These are phyloP conservation scores for Molossus alvarezi DNA, from an alignment of 2,797 vertebrate species.

Conservation along the genomic window DNA sequence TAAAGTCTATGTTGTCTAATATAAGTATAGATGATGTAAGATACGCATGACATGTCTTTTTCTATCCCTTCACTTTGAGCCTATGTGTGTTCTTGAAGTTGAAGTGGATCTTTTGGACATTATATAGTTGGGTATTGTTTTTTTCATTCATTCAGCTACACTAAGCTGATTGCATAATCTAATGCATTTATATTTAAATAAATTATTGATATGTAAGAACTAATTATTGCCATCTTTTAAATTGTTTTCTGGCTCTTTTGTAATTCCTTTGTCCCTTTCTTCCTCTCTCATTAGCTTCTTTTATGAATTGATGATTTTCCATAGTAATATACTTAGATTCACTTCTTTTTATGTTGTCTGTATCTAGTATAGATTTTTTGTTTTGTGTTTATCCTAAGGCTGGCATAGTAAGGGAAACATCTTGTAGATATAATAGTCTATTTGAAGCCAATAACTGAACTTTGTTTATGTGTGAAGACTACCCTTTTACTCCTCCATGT, in stretches of 20 bases:
- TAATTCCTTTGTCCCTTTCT: neutral
- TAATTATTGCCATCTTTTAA: neutral
- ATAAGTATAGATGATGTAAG: neutral
- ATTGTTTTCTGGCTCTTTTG: neutral
- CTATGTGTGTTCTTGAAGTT: neutral
- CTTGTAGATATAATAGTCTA: neutral
- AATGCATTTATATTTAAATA: slow-evolving; percentile 10
- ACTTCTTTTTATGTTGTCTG: slow-evolving; percentile 1
- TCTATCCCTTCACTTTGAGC: neutral
- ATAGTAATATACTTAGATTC: neutral
- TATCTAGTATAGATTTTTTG: slow-evolving; percentile 4
- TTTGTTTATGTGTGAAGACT: neutral
- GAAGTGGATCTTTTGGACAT: neutral
- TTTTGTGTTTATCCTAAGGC: neutral
- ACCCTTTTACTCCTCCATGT: neutral
- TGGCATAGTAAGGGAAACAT: neutral
- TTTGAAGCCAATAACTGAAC: slow-evolving; percentile 10
- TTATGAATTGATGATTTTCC: slow-evolving; percentile 25
- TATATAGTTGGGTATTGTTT: neutral
- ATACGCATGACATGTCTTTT: neutral
- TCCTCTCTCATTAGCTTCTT: neutral
- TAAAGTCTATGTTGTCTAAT: slow-evolving; percentile 21
- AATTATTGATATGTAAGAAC: neutral
- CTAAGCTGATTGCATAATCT: neutral
- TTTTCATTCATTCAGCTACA: neutral